phyloP scores from a whole-genome alignment of 2,888 invertebrate genomes.

The Xylophagus ater region DNA sequence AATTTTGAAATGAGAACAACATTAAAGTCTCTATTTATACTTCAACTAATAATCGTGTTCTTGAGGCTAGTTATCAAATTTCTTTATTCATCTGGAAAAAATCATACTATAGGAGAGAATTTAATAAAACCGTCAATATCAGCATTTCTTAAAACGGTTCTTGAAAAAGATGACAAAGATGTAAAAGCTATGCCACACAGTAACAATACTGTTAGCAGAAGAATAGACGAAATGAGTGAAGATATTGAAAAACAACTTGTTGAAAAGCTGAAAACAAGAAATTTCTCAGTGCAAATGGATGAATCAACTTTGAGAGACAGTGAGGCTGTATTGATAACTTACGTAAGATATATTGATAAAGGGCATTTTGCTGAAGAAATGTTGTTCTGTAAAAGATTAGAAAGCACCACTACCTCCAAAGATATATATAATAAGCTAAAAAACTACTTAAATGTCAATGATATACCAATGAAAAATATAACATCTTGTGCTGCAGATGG shows the following conservation, averaged over 20 bases:
- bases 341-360: conserved; percentile 14
- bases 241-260: conserved; percentile 8
- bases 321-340: conserved; percentile 7
- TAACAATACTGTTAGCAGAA: conserved; percentile 3
- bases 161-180: no score
- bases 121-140: no score
- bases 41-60: no score
- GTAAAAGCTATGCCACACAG: conserved; percentile 1
- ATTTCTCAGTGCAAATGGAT: conserved; percentile 10
- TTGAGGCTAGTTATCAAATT: no score
- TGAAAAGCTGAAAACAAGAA: conserved; percentile 5
- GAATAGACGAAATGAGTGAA: conserved; percentile 8
- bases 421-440: conserved; percentile 15
- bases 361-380: conserved; percentile 16
- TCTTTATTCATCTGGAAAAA: no score
- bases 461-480: no score
- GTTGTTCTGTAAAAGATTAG: conserved; percentile 17
- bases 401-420: conserved; percentile 18
- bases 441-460: no score
- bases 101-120: no score
- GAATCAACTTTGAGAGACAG: conserved; percentile 10
- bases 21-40: no score
- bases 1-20: no score
- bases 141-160: no score
- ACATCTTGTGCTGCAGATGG: no score